phyloP scores from a whole-genome alignment of 2,888 invertebrate species.

The Serrognathus titanus region DNA sequence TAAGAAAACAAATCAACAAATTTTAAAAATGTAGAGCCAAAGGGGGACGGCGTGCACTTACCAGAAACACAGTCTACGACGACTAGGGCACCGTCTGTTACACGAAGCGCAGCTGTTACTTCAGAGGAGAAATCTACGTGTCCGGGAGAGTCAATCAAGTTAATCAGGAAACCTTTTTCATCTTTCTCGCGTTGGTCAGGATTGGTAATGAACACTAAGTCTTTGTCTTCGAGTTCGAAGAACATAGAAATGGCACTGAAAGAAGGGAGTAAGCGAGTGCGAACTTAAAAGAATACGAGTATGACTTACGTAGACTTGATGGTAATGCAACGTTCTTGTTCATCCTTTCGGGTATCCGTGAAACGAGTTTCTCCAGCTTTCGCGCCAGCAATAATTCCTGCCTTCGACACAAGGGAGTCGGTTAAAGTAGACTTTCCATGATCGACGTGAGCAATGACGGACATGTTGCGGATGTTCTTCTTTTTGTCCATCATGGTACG shows the following conservation, averaged over 20 bases:
- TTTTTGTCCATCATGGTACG: slow-evolving; percentile 99
- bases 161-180: slow-evolving; percentile 97
- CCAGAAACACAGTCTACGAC: slow-evolving; percentile 99
- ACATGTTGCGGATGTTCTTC: slow-evolving; percentile 99
- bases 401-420: slow-evolving; percentile 98
- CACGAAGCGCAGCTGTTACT: slow-evolving; percentile 99
- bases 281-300: background rate
- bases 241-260: slow-evolving; percentile 97
- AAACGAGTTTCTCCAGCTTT: slow-evolving; percentile 99
- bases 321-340: slow-evolving; percentile 99
- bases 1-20: slow-evolving; percentile 8
- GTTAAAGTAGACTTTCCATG: slow-evolving; percentile 99
- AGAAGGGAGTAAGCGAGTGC: background rate
- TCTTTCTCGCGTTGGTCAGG: slow-evolving; percentile 87
- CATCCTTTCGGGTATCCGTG: slow-evolving; percentile 99
- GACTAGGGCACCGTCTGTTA: slow-evolving; percentile 99
- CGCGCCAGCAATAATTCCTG: slow-evolving; percentile 98
- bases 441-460: slow-evolving; percentile 99
- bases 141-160: slow-evolving; percentile 99
- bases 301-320: slow-evolving; percentile 97
- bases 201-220: slow-evolving; percentile 89
- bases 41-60: slow-evolving; percentile 48
- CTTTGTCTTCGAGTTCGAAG: slow-evolving; percentile 95
- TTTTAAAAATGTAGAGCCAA: background rate
- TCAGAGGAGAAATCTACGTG: slow-evolving; percentile 99